A percentile compares a stretch with the other conserved stretches of the same genome.
Conservation (phyloP, 1,140 invertebrate species). For the Drosophila trapezifrons region DNA sequence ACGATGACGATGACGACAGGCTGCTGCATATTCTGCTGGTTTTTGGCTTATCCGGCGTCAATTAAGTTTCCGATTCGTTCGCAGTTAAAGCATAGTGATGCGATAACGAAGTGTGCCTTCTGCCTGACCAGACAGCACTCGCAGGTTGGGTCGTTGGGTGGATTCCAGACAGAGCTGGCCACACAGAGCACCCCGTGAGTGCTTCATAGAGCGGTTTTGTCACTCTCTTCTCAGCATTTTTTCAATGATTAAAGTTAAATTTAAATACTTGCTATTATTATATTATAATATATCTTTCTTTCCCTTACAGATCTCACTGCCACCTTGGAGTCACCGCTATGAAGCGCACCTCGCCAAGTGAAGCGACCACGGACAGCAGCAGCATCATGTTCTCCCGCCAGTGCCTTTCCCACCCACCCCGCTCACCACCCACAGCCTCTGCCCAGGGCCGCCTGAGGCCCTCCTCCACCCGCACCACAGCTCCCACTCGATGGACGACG, state of each 20-base stretch:
- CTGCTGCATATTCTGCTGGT: constrained; percentile 30
- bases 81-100: constrained; percentile 49
- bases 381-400: constrained; percentile 76
- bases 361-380: constrained; percentile 36
- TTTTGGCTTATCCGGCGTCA: constrained; percentile 49
- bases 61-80: constrained; percentile 63
- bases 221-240: no score
- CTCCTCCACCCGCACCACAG: constrained; percentile 25
- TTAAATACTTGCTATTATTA: background rate
- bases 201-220: no score
- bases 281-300: background rate
- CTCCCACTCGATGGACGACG: constrained; percentile 58
- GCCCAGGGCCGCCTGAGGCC: constrained; percentile 21
- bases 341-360: constrained; percentile 41
- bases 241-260: background rate
- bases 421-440: constrained; percentile 34
- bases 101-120: constrained; percentile 49
- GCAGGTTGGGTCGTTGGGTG: background rate
- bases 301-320: constrained; percentile 65
- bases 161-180: background rate
- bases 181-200: background rate
- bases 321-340: constrained; percentile 20
- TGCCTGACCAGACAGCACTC: constrained; percentile 23
- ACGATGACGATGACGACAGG: constrained; percentile 35
- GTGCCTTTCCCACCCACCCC: constrained; percentile 76